Percentiles rank a stretch among this genome's conserved stretches.
phyloP scores from a whole-genome alignment of 2,797 vertebrate species.

The Rhinichthys osculus region DNA sequence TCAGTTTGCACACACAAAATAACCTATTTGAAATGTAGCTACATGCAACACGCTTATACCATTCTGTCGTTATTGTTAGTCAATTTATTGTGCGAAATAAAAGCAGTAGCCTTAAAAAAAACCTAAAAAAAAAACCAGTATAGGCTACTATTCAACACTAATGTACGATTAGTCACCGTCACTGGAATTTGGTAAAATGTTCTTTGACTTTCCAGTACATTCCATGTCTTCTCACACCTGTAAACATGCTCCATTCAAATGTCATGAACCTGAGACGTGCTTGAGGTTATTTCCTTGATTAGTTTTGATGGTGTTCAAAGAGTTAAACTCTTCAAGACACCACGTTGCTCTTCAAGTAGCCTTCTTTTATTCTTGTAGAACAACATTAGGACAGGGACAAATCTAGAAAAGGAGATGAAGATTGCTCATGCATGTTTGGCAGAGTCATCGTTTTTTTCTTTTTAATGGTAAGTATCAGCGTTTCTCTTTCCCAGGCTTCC shows the following conservation, averaged over 20 bases:
- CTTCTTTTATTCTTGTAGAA: background rate
- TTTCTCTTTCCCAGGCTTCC: background rate
- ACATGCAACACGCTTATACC: too few relatives aligned
- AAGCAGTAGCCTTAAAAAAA: too few relatives aligned
- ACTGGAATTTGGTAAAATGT: background rate
- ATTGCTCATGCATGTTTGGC: background rate
- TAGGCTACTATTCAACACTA: too few relatives aligned
- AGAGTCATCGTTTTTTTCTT: too few relatives aligned
- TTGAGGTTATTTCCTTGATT: background rate
- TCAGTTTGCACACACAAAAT: too few relatives aligned
- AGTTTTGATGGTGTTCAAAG: background rate
- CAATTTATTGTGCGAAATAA: too few relatives aligned
- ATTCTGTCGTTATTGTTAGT: too few relatives aligned
- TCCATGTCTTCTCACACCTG: background rate
- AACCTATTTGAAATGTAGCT: too few relatives aligned
- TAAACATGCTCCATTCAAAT: background rate
- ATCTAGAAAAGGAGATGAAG: background rate
- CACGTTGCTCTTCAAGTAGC: background rate
- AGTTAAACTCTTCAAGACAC: background rate
- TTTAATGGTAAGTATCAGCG: background rate
- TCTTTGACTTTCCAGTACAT: slow-evolving; percentile 5
- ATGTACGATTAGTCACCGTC: background rate
- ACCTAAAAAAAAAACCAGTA: too few relatives aligned
- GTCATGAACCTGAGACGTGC: background rate
- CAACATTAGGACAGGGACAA: background rate